Evolutionary conservation across 2,888 invertebrate genomes (phyloP), one percentile per base, ranked within the genome.

Genomic region (Orchestes rusci): DNA sequence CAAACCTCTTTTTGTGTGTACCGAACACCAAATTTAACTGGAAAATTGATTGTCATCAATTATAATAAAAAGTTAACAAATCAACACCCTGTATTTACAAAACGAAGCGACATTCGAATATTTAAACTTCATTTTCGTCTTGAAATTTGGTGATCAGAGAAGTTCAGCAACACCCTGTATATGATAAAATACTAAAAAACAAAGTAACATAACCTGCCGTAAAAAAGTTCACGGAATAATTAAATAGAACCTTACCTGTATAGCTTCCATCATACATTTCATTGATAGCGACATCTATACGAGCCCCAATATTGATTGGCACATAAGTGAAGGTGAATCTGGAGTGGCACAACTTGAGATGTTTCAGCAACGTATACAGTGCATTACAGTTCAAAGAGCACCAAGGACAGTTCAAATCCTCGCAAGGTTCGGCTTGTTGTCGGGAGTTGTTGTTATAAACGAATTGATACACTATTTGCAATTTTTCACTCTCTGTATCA

Each of bases 261-360:
- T 94, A 95, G 0, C 93, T 93, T 1, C 94, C 94, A 70, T 96
- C 95, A 69, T 92, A 95, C 48, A 85, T 72, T 67, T 95, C 93
- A 70, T 95, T 95, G 56, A 96, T 88, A 1, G 93, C 87, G 2
- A 96, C 94, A 70, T 96, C 94, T 54, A 96, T 88, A 46, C 91
- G 79, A 29, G 92, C 90, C 48, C 91, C 88, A 4, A 65, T 64
- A 2, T 67, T 60, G 53, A 84, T 82, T 23, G 84, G 84, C 78
- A 84, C 83, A 66, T 92, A 94, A 2, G 89, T 87, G 62, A 96
- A 95, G 55, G 87, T 86, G 68, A 95, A 94, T 57, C 96, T 76
- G 2, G 91, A 85, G 70, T 96, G 96, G 65, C 92, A 92, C 32
- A 92, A 72, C 66, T 94, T 92, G 42, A 96, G 76, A 67, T 96